Conservation (phyloP, 1,140 invertebrate species). For the Lycorma delicatula region DNA sequence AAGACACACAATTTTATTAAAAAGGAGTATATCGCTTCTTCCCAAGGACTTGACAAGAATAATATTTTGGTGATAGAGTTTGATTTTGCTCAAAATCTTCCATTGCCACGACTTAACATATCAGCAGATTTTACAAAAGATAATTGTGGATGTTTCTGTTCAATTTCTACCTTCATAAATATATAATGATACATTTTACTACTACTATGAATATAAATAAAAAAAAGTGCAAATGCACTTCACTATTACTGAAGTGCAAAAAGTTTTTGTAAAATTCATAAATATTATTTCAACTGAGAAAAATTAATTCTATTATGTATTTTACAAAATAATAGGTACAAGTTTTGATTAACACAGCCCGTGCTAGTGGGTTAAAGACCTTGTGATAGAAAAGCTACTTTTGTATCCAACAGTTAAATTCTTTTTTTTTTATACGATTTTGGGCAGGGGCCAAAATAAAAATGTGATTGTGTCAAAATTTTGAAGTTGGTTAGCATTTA, state of each 20-base stretch:
- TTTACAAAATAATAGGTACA: conserved; percentile 5
- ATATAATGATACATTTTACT: conserved; percentile 5
- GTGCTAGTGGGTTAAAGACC: not conserved
- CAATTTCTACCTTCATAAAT: conserved; percentile 17
- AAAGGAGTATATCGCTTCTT: not conserved
- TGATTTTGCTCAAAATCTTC: conserved; percentile 18
- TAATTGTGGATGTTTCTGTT: conserved; percentile 18
- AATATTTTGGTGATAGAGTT: conserved; percentile 16
- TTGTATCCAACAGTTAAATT: not conserved
- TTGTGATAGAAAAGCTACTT: not conserved
- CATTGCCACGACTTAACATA: conserved; percentile 14
- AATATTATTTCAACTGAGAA: too few relatives aligned
- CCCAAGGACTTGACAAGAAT: not conserved
- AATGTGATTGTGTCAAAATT: conserved; percentile 9
- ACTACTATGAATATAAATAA: conserved; percentile 7
- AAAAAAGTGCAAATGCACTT: too few relatives aligned
- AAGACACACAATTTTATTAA: not conserved
- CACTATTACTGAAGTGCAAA: too few relatives aligned
- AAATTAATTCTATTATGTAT: too few relatives aligned
- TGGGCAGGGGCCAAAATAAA: conserved; percentile 17
- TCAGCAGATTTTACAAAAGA: conserved; percentile 14
- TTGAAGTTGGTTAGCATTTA: conserved; percentile 10
- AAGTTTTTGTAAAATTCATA: too few relatives aligned
- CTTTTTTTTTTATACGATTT: conserved; percentile 7
- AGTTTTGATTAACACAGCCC: too few relatives aligned